Evolutionary conservation across 2,113 vertebrate genomes (phyloP), one percentile per base, ranked within the genome.

Genomic region (Sporophila hypoxantha): DNA sequence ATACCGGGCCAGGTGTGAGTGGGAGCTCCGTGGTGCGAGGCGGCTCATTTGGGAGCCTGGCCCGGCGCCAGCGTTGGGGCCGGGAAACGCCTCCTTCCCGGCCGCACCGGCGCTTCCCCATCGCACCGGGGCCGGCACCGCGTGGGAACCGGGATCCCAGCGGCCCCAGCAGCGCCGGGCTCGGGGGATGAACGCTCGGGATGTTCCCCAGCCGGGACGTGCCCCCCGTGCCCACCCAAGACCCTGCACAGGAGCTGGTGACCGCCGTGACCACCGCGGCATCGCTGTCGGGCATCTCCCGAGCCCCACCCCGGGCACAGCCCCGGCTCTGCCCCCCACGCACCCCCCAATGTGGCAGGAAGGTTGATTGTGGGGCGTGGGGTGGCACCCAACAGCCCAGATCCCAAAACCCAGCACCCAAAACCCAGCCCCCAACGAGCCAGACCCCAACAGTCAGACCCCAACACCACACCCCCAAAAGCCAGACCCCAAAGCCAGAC

Each of bases 1-100:
- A 96, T 95, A 95, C 73, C 36, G 23, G 25, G 57, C 78, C 78
- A 93, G 95, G 90, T 61, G 93, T 74, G 93, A 93, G 93, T 92
- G 83, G 87, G 91, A 95, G 94, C 93, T 94, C 85, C 82, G 88
- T 55, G 91, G 85, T 82, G 94, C 86, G 46, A 94, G 90, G 83
- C 50, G n/a, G 61, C 82, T 92, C 80, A 42, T 91, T 91, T 78
- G 21, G 49, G 55, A 70, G 68, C 77, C 85, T 95, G 93, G 95
- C 95, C 37, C 66, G 0, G 32, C 7, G 94, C 95, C 95, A 96
- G 94, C 91, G 81, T 91, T 91, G 89, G 92, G 85, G 60, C 86
- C 1, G 55, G 88, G 92, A 79, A 83, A 91, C 95, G 61, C 95
- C 94, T 94, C 87, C 92, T 92, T 60, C 65, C 56, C 17, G 26